Percentiles rank a stretch among this genome's conserved stretches.
These are phyloP conservation scores for Sebastes hubbsi DNA, from an alignment of 2,797 vertebrate species.

Conservation along the genomic window DNA sequence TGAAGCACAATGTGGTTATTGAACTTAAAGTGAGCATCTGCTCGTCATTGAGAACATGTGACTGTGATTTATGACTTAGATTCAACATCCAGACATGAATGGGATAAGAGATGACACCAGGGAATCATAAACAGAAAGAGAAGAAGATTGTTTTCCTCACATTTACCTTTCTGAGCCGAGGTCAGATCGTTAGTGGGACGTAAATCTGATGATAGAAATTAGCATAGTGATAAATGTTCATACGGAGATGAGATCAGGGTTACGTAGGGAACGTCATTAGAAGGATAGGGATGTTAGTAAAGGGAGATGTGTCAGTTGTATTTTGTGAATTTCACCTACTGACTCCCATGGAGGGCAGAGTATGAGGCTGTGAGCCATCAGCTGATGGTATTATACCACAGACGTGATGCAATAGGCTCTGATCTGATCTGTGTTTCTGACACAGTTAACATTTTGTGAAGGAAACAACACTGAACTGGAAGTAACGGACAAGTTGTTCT, in stretches of 20 bases:
- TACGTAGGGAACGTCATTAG: slow-evolving; percentile 1
- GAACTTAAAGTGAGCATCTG: slow-evolving; percentile 61
- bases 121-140: slow-evolving; percentile 21
- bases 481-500: slow-evolving; percentile 7
- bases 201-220: slow-evolving; percentile 21
- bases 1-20: slow-evolving; percentile 40
- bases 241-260: slow-evolving; percentile 19
- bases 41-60: slow-evolving; percentile 66
- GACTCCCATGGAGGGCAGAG: slow-evolving; percentile 48
- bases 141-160: slow-evolving; percentile 6
- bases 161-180: slow-evolving; percentile 16
- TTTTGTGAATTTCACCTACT: slow-evolving; percentile 52
- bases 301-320: slow-evolving; percentile 46
- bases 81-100: slow-evolving; percentile 41
- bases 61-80: slow-evolving; percentile 62
- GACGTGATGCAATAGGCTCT: slow-evolving; percentile 43
- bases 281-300: slow-evolving; percentile 9
- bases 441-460: slow-evolving; percentile 45
- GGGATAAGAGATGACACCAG: slow-evolving; percentile 39
- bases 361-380: slow-evolving; percentile 37
- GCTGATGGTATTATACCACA: slow-evolving; percentile 50
- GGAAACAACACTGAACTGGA: slow-evolving; percentile 22
- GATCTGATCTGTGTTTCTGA: slow-evolving; percentile 41
- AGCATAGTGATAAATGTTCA: slow-evolving; percentile 30
- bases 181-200: slow-evolving; percentile 17